Evolutionary conservation across 1,140 invertebrate species (phyloP), one percentile per base, ranked within the genome.

Genomic region (Apis florea): DNA sequence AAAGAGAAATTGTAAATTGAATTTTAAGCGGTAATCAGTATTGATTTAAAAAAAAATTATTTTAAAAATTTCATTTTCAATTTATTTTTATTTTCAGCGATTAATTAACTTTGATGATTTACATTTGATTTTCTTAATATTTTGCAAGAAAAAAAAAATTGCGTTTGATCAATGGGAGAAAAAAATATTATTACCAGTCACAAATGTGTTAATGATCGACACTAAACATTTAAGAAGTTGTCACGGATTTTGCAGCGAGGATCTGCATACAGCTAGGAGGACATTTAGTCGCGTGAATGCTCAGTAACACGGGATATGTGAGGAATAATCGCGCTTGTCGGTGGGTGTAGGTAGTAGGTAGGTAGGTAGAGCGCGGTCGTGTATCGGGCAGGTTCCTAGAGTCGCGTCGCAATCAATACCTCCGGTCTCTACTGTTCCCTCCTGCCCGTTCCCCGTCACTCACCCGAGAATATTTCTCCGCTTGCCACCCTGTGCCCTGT

Each of bases 321-420:
- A 85, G 82, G 84, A 76, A 82, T 86, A 86, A 86, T 86, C 85
- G 83, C 76, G 75, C 70, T 47, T 63, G 51, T 76, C 70, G 80
- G 71, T 83, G 75, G 84, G 84, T 86, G 85, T 83, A 86, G 85
- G 84, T 81, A 80, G 78, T 75, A 85, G 83, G 83, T 86, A 83
- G 83, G 70, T 85, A 86, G 85, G 80, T 83, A 85, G 80, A 77
- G 61, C 84, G 75, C 77, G 78, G 85, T 86, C 85, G 84, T 83
- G 85, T 86, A 86, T 86, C 85, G 85, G 89, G 88, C 87, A 90
- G 88, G 90, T 90, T 89, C 91, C 90, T 92, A 91, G 89, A 92
- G 92, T 91, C 90, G 92, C 90, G 91, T 91, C 91, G 91, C 91
- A 93, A 93, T 92, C 92, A 92, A 93, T 92, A 92, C 91, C 92